Evolutionary conservation across 1,140 invertebrate genomes (phyloP), one percentile per base, ranked within the genome.

Genomic region (Calliphora vicina): DNA sequence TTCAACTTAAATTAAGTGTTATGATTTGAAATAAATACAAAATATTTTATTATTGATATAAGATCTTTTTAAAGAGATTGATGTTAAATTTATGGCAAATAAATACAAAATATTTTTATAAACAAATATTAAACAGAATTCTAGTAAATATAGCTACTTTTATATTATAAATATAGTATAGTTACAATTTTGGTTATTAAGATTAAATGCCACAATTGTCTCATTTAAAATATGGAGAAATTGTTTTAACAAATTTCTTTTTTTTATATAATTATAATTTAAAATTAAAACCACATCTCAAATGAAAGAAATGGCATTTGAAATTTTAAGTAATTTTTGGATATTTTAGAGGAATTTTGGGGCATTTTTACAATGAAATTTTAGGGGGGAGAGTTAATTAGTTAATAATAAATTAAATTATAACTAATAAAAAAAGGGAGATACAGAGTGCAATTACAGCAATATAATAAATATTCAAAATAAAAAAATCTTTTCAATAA

Each of bases 401-500:
- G 35, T 82, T 27, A 57, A 25, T 67, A 81, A 81, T n/a, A 81
- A 8, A 26, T 72, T 72, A n/a, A 72, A 3, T 57, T 43, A 82
- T 23, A 57, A 78, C 27, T 45, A 43, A 12, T 43, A 45, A 74
- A 35, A 35, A 20, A 85, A 88, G 88, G 88, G 88, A 88, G 88
- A 89, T 89, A 89, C 88, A 88, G 87, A 89, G 88, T 89, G 88
- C 88, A 89, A 88, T 89, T 89, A 89, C 88, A 86, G 72, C 78
- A 84, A 35, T 5, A 10, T 43, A 82, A 29, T 73, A 15, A 26
- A 45, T 73, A 74, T 72, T 12, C 13, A 27, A 27, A 10, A 61
- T 82, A 43, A n/a, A 74, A 76, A 12, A 27, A 27, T 45, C 5
- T 43, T n/a, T 29, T 27, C 26, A 4, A 61, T 61, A 26, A 6